phyloP scores from a whole-genome alignment of 2,888 invertebrate species.

The Beris morrisii region DNA sequence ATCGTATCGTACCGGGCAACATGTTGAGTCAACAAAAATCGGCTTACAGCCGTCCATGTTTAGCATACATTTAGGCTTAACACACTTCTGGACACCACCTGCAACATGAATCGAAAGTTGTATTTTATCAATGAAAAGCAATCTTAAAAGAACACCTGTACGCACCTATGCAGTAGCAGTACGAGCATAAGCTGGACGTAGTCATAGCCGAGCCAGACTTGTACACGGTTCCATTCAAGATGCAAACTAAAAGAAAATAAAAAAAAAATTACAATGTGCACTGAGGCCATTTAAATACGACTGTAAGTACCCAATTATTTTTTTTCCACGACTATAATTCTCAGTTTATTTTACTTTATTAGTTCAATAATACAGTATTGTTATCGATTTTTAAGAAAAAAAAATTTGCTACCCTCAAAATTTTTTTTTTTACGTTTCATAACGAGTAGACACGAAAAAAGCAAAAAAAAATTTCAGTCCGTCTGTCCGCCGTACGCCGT shows the following conservation, averaged over 20 bases:
- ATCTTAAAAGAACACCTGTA: not conserved
- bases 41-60: constrained; percentile 65
- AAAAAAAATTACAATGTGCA: constrained; percentile 4
- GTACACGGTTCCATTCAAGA: constrained; percentile 54
- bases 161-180: constrained; percentile 76
- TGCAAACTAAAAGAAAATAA: constrained; percentile 46
- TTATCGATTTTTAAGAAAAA: no score
- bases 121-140: not conserved
- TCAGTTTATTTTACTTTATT: no score
- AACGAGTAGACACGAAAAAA: no score
- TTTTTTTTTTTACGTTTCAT: no score
- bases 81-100: constrained; percentile 70
- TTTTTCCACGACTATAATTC: not conserved
- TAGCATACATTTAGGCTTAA: constrained; percentile 77
- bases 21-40: constrained; percentile 58
- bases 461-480: no score
- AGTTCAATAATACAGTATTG: no score
- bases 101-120: not conserved
- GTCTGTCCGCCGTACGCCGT: no score
- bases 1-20: constrained; percentile 82
- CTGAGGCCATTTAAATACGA: no score
- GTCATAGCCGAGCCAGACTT: constrained; percentile 72
- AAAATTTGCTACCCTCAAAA: no score
- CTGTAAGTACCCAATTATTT: no score
- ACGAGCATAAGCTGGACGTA: constrained; percentile 76